Evolutionary conservation across 2,797 vertebrate species (phyloP), one percentile per base, ranked within the genome.

Genomic region (Chloroceryle inda): DNA sequence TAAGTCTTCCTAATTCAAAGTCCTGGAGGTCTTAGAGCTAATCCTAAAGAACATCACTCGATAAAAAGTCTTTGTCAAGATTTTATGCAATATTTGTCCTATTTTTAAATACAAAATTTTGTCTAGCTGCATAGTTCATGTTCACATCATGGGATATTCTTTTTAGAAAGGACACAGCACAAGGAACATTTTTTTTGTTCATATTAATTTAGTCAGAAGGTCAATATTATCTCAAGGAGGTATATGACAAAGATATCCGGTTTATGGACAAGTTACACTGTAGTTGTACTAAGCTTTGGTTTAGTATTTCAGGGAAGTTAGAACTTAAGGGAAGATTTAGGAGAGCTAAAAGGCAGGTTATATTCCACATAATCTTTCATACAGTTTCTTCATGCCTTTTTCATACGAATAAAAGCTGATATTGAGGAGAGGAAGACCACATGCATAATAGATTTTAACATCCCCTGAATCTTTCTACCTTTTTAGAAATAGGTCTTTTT

Each of bases 141-240:
- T 81, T 17, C n/a, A 67, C 94, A 52, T 88, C 63, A 76, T 33
- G 58, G 33, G 91, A 93, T 92, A 71, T 52, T 55, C 50, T 93
- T 94, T 47, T 80, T 49, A 86, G 90, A 55, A 69, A 29, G 33
- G 42, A 86, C 85, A n/a, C 26, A 82, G 47, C 29, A 80, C 47
- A 79, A 66, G 47, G 72, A 69, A 84, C 35, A 84, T 37, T 78
- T 90, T 95, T 95, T 47, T 77, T 94, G 83, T 55, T 87, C 64
- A 59, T 92, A 87, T 71, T 85, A 79, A 91, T 94, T 95, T 88
- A 85, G 42, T 85, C 66, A 66, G 82, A 90, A 90, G 59, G 90
- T 94, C 93, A 95, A 88, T 85, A 88, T 94, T 90, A 90, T 94
- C 56, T 76, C 58, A 93, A 85, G 62, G 49, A 91, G 69, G 61